Evolutionary conservation across 2,888 invertebrate genomes (phyloP).

Genomic region (Synergus gifuensis): DNA sequence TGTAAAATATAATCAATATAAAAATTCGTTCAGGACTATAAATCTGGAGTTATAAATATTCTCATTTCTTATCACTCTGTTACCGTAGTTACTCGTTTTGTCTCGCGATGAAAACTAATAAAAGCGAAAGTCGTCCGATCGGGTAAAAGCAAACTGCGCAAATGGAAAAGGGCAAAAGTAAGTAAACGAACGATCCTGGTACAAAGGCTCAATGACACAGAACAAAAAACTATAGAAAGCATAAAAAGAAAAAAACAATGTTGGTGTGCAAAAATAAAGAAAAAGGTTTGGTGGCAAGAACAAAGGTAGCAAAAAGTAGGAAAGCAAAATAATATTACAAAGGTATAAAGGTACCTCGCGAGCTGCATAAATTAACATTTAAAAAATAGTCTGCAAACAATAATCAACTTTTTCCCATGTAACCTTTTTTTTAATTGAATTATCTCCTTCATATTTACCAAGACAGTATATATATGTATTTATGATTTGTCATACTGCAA

Average conservation of each 20-base stretch:
- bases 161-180: slow-evolving; percentile 45
- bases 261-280: slow-evolving; percentile 28
- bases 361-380: background rate
- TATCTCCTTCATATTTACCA: background rate
- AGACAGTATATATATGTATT: background rate
- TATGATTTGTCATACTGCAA: background rate
- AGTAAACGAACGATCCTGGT: slow-evolving; percentile 49
- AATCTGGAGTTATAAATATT: background rate
- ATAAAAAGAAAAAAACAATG: slow-evolving; percentile 50
- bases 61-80: background rate
- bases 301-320: slow-evolving; percentile 5
- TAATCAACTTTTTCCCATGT: background rate
- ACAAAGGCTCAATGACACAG: slow-evolving; percentile 53
- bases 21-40: background rate
- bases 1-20: no score
- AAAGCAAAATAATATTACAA: slow-evolving; percentile 43
- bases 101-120: slow-evolving; percentile 57
- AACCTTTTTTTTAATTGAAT: background rate
- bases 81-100: slow-evolving; percentile 43
- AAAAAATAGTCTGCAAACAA: background rate
- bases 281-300: background rate
- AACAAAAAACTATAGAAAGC: slow-evolving; percentile 51
- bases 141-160: slow-evolving; percentile 46
- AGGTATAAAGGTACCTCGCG: slow-evolving; percentile 4
- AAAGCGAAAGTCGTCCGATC: slow-evolving; percentile 41